Conservation (phyloP, 2,888 invertebrate species). For the Pristionchus maxplancki region DNA sequence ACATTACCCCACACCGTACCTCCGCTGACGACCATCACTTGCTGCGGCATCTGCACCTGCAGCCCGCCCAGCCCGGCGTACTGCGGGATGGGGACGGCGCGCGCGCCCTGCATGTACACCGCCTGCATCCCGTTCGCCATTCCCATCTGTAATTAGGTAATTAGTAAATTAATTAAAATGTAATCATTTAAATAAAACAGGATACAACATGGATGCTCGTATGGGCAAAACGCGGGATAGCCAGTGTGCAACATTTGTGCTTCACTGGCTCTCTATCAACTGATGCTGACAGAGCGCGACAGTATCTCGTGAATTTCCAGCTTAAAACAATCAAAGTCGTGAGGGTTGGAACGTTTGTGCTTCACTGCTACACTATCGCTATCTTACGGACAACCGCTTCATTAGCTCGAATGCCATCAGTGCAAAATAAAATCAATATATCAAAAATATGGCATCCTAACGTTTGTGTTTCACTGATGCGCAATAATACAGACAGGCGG, state of each 20-base stretch:
- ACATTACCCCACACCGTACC: background rate
- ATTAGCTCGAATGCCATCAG: no score
- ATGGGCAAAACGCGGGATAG: background rate
- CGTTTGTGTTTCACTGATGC: no score
- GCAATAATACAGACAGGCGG: no score
- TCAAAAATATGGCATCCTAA: no score
- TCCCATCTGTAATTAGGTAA: background rate
- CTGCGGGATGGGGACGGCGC: conserved; percentile 18
- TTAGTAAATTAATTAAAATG: background rate
- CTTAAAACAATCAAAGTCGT: background rate
- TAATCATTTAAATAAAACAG: background rate
- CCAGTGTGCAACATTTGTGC: background rate
- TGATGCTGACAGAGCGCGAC: background rate
- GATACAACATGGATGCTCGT: no score
- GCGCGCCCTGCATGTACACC: conserved; percentile 36
- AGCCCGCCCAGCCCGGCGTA: background rate
- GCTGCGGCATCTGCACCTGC: conserved; percentile 27
- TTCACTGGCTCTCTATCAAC: background rate
- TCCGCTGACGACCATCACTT: conserved; percentile 48
- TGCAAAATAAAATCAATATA: no score
- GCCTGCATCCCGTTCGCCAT: background rate
- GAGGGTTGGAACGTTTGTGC: background rate
- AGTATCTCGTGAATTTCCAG: background rate
- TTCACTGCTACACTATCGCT: background rate
- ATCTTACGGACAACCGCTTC: background rate